Conservation (phyloP, 2,113 vertebrate species). For the Eudyptes chrysolophus region DNA sequence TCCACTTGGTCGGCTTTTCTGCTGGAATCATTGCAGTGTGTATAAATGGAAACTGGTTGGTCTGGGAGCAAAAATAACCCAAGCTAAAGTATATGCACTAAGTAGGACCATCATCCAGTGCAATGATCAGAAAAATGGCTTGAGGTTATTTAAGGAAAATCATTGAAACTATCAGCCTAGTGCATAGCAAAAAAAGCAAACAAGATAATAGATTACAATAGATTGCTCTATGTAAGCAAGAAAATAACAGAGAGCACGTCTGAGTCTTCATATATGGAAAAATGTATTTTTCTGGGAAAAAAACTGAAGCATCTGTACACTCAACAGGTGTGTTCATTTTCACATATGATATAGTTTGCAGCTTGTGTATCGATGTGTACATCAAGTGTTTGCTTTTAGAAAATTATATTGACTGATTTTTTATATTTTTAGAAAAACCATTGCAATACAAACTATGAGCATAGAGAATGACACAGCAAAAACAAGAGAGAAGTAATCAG, state of each 20-base stretch:
- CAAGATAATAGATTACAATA: neutral
- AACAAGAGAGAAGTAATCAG: conserved; percentile 5
- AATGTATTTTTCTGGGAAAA: neutral
- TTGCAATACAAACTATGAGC: neutral
- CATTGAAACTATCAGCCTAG: neutral
- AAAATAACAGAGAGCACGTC: neutral
- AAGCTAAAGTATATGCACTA: neutral
- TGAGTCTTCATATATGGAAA: neutral
- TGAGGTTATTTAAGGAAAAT: neutral
- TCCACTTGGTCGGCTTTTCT: neutral
- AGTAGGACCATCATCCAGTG: neutral
- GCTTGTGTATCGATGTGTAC: neutral
- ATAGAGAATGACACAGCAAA: conserved; percentile 46
- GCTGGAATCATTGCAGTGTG: neutral
- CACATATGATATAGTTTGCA: neutral
- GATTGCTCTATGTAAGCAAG: neutral
- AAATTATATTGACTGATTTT: neutral
- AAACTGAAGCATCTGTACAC: neutral
- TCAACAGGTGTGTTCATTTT: neutral
- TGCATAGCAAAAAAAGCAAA: neutral
- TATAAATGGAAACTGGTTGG: neutral
- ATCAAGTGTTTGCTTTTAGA: neutral
- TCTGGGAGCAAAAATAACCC: neutral
- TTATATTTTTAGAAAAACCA: neutral
- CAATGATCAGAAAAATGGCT: neutral